phyloP scores from a whole-genome alignment of 2,113 vertebrate species.

The Myotis lucifugus region DNA sequence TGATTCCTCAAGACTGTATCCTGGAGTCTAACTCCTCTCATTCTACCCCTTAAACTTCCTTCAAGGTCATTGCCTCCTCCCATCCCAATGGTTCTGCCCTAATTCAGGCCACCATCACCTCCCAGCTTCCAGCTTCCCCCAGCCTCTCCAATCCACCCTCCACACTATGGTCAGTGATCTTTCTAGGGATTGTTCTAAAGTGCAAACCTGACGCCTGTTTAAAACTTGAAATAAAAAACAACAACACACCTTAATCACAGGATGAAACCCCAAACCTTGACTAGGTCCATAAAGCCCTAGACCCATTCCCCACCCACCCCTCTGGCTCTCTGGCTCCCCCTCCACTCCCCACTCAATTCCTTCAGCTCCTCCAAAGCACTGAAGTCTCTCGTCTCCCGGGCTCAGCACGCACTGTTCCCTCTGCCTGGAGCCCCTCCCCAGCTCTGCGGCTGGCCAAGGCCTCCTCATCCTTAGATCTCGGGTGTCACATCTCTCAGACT shows the following conservation, averaged over 20 bases:
- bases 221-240: neutral
- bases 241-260: neutral
- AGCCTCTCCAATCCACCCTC: neutral
- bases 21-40: neutral
- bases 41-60: neutral
- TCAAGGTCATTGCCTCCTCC: neutral
- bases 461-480: neutral
- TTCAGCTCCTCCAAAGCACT: neutral
- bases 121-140: neutral
- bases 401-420: neutral
- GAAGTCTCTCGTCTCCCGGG: neutral
- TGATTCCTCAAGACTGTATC: neutral
- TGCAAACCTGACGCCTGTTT: neutral
- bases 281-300: neutral
- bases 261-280: neutral
- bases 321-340: neutral
- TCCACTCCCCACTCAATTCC: neutral
- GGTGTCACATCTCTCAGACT: neutral
- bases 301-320: neutral
- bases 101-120: neutral
- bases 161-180: neutral
- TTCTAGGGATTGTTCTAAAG: neutral
- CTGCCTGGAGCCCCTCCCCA: neutral
- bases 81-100: neutral
- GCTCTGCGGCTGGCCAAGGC: accelerated